Base-by-base conservation (phyloP, 1,140 invertebrate genomes). In the Yoshiicerus persimilis region DNA sequence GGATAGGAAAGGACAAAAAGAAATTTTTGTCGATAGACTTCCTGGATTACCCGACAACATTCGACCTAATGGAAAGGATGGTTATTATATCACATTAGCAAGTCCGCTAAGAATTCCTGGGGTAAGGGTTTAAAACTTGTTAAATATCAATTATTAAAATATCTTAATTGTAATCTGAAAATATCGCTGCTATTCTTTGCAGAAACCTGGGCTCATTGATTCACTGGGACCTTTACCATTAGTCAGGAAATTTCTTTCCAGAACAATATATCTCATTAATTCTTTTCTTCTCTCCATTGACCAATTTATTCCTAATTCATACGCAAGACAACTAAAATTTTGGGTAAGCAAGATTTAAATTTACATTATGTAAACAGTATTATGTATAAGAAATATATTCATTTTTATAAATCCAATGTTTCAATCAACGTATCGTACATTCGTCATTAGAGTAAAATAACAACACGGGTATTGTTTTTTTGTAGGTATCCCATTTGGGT, bases 41-140 rank as follows among this genome's bases (percentile, higher is more conserved):
- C 93, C 93, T 20, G 93, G 93, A 36, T 91, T 91, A 70, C 93
- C 93, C 32, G 93, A 94, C 88, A 94, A 94, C 90, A 92, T 94
- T 39, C 91, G 92, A 56, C 87, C 91, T 1, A 93, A 91, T 86
- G 90, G 91, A 30, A 90, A 90, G 66, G 93, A 93, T 38, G 93
- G 92, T 8, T 94, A 93, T 91, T 94, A 93, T 92, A 91, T 94
- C 8, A 92, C 91, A 0, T 86, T 93, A n/a, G 91, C 92, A 16
- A 86, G 88, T 34, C 85, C 85, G 20, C 23, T 87, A 75, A 34
- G 77, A 87, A 32, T 70, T 70, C n/a, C 30, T 75, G 32, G 70
- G 6, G 34, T 70, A 86, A 32, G 13, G n/a, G n/a, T n/a, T n/a
- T 64, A n/a, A 27, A 77, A 56, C 11, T 41, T 34, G 4, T 20